Conservation (phyloP, 2,113 vertebrate genomes). For the Coregonus clupeaformis region DNA sequence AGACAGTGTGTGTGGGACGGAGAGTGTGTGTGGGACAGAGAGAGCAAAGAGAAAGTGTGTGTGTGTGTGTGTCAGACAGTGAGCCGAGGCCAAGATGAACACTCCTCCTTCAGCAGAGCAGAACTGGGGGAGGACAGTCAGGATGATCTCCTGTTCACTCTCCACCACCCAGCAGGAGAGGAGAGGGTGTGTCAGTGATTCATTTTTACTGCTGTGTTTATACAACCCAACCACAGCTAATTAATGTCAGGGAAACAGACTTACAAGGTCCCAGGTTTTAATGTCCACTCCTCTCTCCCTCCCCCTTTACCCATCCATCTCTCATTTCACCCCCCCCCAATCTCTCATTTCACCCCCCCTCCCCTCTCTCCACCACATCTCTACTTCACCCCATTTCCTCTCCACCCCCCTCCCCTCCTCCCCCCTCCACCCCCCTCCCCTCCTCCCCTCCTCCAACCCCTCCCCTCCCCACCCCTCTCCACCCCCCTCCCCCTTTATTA, state of each 20-base stretch:
- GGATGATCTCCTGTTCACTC: too few species aligned
- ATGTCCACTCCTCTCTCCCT: slow-evolving; percentile 38
- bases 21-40: not conserved
- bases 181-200: slow-evolving; percentile 35
- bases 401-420: too few species aligned
- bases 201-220: slow-evolving; percentile 68
- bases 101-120: slow-evolving; percentile 16
- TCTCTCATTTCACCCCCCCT: not conserved
- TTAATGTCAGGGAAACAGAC: slow-evolving; percentile 67
- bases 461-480: too few species aligned
- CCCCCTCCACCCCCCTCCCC: too few species aligned
- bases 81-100: slow-evolving; percentile 43
- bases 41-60: slow-evolving; percentile 1
- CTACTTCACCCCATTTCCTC: too few species aligned
- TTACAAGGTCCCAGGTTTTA: slow-evolving; percentile 68
- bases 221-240: slow-evolving; percentile 64
- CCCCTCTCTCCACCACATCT: not conserved
- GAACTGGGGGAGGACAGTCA: slow-evolving; percentile 31
- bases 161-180: not conserved
- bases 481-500: too few species aligned
- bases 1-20: not conserved
- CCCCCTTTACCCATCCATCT: slow-evolving; percentile 17
- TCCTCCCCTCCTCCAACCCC: too few species aligned
- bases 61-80: slow-evolving; percentile 2
- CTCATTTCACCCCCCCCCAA: not conserved